Base-by-base conservation (phyloP, 2,113 vertebrate species). In the Misgurnus anguillicaudatus region DNA sequence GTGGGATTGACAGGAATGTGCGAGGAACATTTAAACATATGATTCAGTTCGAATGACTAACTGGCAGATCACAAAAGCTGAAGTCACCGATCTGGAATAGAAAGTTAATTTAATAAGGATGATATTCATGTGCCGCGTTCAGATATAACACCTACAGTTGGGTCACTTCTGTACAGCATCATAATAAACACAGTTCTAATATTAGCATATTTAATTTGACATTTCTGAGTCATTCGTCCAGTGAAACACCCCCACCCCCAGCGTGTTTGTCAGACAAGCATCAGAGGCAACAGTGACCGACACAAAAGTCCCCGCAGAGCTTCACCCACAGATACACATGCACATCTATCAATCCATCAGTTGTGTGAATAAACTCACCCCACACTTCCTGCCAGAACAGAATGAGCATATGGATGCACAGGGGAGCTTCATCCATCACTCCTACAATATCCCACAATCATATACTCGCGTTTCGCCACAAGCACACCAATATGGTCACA, bases 361-460 rank as follows among this genome's bases (percentile, higher is more conserved):
- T 31, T 48, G 38, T 31, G 41, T 41, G 9, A 74, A 74, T 74
- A n/a, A 76, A 75, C 71, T 60, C 51, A 76, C 47, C 64, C 58
- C 48, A 38, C 48, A 11, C 77, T 48, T 71, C 64, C 65, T 70
- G 71, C 78, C 81, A 71, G 39, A 71, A 31, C 38, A 79, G 24
- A 70, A 42, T 42, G 58, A n/a, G 77, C 71, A 57, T 63, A 67
- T 64, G 64, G 71, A 72, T 64, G 48, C 47, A 74, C 71, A 47
- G 19, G 41, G 41, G 58, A 62, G 58, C 58, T 74, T 31, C 71
- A 74, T 74, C 57, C 39, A 79, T 77, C 68, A 60, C 64, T 82
- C 62, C 70, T 75, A 31, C 66, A 58, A 68, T 82, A 58, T 75
- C 70, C 9, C 63, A 65, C 77, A 67, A 78, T 82, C 69, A 67